phyloP scores from a whole-genome alignment of 1,140 invertebrate species.

The Leucophenga varia region DNA sequence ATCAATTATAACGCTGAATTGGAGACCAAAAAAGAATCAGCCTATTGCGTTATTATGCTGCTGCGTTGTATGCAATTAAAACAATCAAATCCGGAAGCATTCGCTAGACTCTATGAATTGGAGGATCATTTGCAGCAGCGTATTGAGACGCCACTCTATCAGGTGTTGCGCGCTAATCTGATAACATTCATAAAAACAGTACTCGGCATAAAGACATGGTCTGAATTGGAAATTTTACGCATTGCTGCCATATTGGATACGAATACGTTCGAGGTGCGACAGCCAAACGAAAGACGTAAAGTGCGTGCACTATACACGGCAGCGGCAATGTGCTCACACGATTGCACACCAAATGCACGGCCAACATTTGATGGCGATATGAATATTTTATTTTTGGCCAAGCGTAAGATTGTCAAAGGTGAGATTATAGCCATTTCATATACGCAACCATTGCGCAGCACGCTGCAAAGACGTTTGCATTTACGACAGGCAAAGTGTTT shows the following conservation, averaged over 20 bases:
- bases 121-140: slow-evolving; percentile 65
- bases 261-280: slow-evolving; percentile 66
- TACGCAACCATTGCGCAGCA: slow-evolving; percentile 68
- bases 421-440: slow-evolving; percentile 67
- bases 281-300: slow-evolving; percentile 55
- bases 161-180: slow-evolving; percentile 62
- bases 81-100: slow-evolving; percentile 59
- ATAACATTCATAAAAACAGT: slow-evolving; percentile 64
- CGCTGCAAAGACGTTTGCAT: slow-evolving; percentile 64
- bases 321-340: slow-evolving; percentile 66
- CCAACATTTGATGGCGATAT: slow-evolving; percentile 64
- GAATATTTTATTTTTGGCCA: slow-evolving; percentile 61
- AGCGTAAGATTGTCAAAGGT: slow-evolving; percentile 65
- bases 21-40: slow-evolving; percentile 59
- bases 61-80: slow-evolving; percentile 65
- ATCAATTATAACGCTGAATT: slow-evolving; percentile 57
- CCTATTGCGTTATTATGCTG: slow-evolving; percentile 66
- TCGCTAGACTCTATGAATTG: slow-evolving; percentile 60
- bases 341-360: slow-evolving; percentile 66
- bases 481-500: slow-evolving; percentile 67
- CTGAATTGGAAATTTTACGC: slow-evolving; percentile 64
- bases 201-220: slow-evolving; percentile 59
- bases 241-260: slow-evolving; percentile 69
- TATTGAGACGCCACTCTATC: slow-evolving; percentile 62
- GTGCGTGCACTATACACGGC: slow-evolving; percentile 64